These are phyloP conservation scores for Alfaro cultratus DNA, from an alignment of 2,797 vertebrate species.

Conservation along the genomic window DNA sequence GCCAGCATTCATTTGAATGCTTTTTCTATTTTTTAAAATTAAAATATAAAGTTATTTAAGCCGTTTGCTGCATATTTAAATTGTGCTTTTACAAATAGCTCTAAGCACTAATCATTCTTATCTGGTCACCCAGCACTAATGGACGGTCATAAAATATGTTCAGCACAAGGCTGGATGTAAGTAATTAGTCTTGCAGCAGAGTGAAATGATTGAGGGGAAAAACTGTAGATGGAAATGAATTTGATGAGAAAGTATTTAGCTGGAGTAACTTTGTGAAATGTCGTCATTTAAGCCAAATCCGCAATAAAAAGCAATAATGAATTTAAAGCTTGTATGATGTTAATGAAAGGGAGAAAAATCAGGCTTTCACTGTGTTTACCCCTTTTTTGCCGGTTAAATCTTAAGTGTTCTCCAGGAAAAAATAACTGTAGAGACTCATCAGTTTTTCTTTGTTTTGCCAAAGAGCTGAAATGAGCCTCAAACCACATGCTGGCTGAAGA, in stretches of 20 bases:
- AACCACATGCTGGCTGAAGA: constrained; percentile 22
- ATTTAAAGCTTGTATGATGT: constrained; percentile 14
- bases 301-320: constrained; percentile 6
- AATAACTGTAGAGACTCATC: constrained; percentile 8
- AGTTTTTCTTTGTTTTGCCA: constrained; percentile 37
- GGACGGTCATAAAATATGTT: constrained; percentile 39
- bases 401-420: constrained; percentile 9
- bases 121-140: constrained; percentile 56
- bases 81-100: constrained; percentile 38
- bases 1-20: constrained; percentile 20
- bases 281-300: constrained; percentile 16
- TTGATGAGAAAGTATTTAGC: constrained; percentile 26
- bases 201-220: constrained; percentile 29
- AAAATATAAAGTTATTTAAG: constrained; percentile 48
- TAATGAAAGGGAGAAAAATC: constrained; percentile 17
- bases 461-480: constrained; percentile 35
- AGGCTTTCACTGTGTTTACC: not conserved
- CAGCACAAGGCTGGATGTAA: constrained; percentile 36
- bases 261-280: constrained; percentile 7
- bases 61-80: constrained; percentile 32
- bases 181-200: constrained; percentile 49
- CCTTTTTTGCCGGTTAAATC: constrained; percentile 1
- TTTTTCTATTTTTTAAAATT: constrained; percentile 40
- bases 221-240: constrained; percentile 40
- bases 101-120: constrained; percentile 48